These are phyloP conservation scores for Todus mexicanus DNA, from an alignment of 2,797 vertebrate genomes.

Conservation along the genomic window DNA sequence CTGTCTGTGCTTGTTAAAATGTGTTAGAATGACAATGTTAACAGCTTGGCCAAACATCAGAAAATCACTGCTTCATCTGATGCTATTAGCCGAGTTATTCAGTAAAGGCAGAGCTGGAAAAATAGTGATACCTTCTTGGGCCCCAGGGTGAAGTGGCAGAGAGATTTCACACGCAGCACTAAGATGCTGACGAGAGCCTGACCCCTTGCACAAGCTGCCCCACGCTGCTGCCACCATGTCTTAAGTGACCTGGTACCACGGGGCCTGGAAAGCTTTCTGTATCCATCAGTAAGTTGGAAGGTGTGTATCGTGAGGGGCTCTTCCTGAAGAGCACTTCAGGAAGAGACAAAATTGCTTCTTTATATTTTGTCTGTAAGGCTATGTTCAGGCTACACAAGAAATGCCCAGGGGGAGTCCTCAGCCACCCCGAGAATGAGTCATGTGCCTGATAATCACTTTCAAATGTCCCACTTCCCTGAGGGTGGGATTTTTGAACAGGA, in stretches of 20 bases:
- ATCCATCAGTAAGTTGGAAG: neutral
- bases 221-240: neutral
- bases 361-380: neutral
- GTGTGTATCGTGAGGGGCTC: neutral
- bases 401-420: neutral
- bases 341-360: neutral
- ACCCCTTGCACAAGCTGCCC: neutral
- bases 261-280: neutral
- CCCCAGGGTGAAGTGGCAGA: neutral
- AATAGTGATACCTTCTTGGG: neutral
- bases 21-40: conserved; percentile 1
- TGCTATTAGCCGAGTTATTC: neutral
- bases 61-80: conserved; percentile 29
- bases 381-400: neutral
- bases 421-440: neutral
- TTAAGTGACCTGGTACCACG: neutral
- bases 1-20: conserved; percentile 36
- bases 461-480: neutral
- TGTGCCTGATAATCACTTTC: neutral
- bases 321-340: neutral
- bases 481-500: neutral
- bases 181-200: neutral
- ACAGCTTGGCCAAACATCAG: conserved; percentile 43
- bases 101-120: neutral
- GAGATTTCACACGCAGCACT: fast-evolving